phyloP scores from a whole-genome alignment of 2,113 vertebrate genomes.

The Plestiodon gilberti region DNA sequence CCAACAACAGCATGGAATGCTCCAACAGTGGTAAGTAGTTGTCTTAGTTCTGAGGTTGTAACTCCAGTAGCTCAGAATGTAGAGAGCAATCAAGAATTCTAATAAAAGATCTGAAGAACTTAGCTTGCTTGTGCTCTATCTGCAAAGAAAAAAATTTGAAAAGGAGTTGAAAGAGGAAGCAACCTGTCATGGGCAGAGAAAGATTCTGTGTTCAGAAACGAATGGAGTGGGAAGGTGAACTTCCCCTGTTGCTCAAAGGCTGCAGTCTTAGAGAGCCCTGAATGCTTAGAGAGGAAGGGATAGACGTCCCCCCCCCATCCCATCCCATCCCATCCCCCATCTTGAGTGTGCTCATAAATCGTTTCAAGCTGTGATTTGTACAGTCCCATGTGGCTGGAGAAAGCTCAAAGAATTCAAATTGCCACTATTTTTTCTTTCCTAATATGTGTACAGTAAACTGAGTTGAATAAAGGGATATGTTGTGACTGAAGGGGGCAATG shows the following conservation, averaged over 20 bases:
- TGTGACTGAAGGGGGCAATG: neutral
- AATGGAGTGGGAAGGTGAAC: too few species aligned
- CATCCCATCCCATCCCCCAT: too few species aligned
- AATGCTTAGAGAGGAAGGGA: neutral
- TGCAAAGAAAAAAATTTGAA: too few species aligned
- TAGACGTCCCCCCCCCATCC: too few species aligned
- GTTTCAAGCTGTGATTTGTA: neutral
- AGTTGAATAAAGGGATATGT: neutral
- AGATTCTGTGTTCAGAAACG: too few species aligned
- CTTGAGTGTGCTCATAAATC: neutral
- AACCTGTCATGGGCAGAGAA: too few species aligned
- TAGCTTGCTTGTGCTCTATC: too few species aligned
- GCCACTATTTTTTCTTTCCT: neutral
- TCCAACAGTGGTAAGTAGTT: slow-evolving; percentile 89
- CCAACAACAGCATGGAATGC: slow-evolving; percentile 95
- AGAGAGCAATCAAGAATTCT: neutral
- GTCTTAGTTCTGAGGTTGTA: neutral
- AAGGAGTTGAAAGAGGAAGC: too few species aligned
- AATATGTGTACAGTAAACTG: neutral
- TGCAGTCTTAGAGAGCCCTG: neutral
- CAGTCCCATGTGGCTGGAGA: too few species aligned
- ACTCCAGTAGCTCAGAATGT: neutral
- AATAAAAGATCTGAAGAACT: neutral
- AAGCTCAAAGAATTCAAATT: neutral
- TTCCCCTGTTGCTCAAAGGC: too few species aligned